Evolutionary conservation across 2,113 vertebrate genomes (phyloP), one percentile per base, ranked within the genome.

Genomic region (Prionailurus viverrinus): DNA sequence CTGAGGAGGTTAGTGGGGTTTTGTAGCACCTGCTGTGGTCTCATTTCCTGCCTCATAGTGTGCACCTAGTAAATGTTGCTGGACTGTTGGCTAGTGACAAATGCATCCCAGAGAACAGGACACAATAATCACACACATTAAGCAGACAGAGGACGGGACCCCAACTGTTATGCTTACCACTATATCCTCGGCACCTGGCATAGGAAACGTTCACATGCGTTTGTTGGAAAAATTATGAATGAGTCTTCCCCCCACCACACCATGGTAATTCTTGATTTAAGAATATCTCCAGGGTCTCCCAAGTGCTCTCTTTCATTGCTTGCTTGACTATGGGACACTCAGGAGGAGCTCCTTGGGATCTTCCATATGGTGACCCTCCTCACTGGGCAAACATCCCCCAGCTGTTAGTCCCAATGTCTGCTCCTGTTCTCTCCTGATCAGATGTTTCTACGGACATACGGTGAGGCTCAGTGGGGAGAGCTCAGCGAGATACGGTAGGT

Each of bases 391-490:
- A n/a, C 0, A 4, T 73, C 9, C 3, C 4, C 31, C 80, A 31
- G 3, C 19, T 1, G 0, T 31, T 1, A 66, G 29, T 73, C 8
- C 66, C 5, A 21, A 3, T 0, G 0, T 74, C 2, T 21, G 69
- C 16, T 39, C 45, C 89, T 18, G 16, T 15, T 74, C 84, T 81
- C 41, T 79, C 63, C 80, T 71, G 36, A 48, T 10, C 21, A 69
- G 48, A 33, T 2, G 4, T 18, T 71, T 83, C 85, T 89, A 39
- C n/a, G 63, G n/a, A 69, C 45, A 36, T 16, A 29, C 36, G 33
- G 39, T 27, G 14, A 3, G 3, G 41, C 33, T 66, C 61, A 27
- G 31, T 6, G 31, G 29, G 21, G n/a, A 39, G 23, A 36, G n/a
- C 18, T 73, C 61, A 16, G 65, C 3, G n/a, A 68, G 29, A 19